Evolutionary conservation across 2,888 invertebrate genomes (phyloP).

Genomic region (Galerucella calmariensis): DNA sequence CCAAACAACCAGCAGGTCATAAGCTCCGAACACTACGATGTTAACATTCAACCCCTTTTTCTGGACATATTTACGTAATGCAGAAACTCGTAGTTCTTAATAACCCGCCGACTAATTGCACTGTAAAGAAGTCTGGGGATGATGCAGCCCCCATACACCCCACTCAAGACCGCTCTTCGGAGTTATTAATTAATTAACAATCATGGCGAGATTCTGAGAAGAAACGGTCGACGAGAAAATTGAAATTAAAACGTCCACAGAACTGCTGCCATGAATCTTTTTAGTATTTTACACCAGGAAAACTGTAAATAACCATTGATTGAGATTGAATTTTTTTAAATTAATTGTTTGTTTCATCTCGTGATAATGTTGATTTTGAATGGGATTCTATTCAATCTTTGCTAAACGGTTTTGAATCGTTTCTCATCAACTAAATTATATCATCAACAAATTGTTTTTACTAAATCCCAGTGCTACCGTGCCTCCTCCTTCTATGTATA

Average conservation of each 20-base stretch:
- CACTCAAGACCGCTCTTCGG: constrained; percentile 33
- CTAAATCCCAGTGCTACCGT: too few relatives aligned
- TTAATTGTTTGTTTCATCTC: not conserved
- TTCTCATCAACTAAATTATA: too few relatives aligned
- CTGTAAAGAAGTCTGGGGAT: constrained; percentile 60
- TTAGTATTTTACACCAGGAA: not conserved
- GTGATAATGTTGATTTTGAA: not conserved
- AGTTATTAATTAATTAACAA: constrained; percentile 67
- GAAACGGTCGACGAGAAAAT: constrained; percentile 58
- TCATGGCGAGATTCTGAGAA: constrained; percentile 62
- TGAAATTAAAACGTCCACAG: constrained; percentile 63
- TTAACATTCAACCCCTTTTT: constrained; percentile 48
- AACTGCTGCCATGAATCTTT: constrained; percentile 59
- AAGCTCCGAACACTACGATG: constrained; percentile 33
- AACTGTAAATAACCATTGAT: not conserved
- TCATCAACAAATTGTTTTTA: too few relatives aligned
- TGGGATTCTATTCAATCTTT: too few relatives aligned
- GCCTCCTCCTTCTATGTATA: too few relatives aligned
- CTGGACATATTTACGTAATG: constrained; percentile 64
- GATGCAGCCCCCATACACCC: constrained; percentile 10
- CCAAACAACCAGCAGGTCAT: constrained; percentile 16
- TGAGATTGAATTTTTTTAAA: not conserved
- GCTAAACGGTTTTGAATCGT: too few relatives aligned
- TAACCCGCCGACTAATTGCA: constrained; percentile 64
- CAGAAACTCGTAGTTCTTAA: constrained; percentile 61